Conservation (phyloP, 1,140 invertebrate genomes). For the Neocloeon triangulifer region DNA sequence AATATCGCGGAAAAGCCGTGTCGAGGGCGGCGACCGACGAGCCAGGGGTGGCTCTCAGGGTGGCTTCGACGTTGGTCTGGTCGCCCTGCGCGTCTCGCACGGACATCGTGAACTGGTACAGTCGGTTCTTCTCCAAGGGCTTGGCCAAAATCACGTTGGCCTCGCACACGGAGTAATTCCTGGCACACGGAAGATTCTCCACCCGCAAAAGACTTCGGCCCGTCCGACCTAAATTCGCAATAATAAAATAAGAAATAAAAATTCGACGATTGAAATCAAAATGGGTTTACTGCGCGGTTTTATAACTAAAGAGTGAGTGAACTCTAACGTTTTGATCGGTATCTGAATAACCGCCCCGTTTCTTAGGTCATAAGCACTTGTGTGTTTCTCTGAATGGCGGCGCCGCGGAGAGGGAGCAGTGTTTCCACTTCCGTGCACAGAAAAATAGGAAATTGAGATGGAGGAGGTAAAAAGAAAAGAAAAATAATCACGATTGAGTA, state of each 20-base stretch:
- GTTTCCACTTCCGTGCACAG: too few species aligned
- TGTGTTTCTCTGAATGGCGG: too few species aligned
- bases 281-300: too few species aligned
- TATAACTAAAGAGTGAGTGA: too few species aligned
- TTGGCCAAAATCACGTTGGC: slow-evolving; percentile 58
- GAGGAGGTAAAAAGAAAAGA: too few species aligned
- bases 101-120: slow-evolving; percentile 49
- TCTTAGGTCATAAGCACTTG: too few species aligned
- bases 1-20: slow-evolving; percentile 63
- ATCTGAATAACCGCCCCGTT: too few species aligned
- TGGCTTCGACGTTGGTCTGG: slow-evolving; percentile 48
- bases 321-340: too few species aligned
- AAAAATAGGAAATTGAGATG: too few species aligned
- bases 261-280: too few species aligned
- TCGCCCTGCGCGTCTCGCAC: slow-evolving; percentile 56
- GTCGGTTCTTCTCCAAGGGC: slow-evolving; percentile 44
- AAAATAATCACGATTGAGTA: too few species aligned
- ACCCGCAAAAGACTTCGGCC: slow-evolving; percentile 44
- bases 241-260: slow-evolving; percentile 9
- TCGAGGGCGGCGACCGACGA: slow-evolving; percentile 53
- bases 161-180: slow-evolving; percentile 61
- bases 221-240: slow-evolving; percentile 23
- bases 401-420: too few species aligned
- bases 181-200: slow-evolving; percentile 53
- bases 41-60: slow-evolving; percentile 59